Evolutionary conservation across 2,888 invertebrate genomes (phyloP).

Genomic region (Serripes groenlandicus): DNA sequence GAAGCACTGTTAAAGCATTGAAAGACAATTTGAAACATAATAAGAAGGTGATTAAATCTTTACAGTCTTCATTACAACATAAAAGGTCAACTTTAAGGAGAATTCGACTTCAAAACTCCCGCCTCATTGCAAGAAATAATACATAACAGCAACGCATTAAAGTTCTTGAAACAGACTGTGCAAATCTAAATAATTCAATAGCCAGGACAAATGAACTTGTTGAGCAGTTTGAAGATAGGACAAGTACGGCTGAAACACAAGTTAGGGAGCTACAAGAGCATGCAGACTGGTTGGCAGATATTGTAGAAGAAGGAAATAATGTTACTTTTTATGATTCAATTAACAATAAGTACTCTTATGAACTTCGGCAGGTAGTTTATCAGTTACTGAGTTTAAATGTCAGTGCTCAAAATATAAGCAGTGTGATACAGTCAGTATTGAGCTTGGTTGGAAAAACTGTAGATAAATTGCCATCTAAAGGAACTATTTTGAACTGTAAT

Average conservation of each 20-base stretch:
- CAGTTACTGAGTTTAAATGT: slow-evolving; percentile 33
- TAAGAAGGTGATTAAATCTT: neutral
- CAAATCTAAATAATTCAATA: neutral
- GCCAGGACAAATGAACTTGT: neutral
- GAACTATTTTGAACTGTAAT: slow-evolving; percentile 40
- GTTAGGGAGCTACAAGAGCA: neutral
- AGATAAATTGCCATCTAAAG: slow-evolving; percentile 41
- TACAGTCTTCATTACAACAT: no score
- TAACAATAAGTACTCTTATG: slow-evolving; percentile 28
- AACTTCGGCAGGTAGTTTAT: slow-evolving; percentile 41
- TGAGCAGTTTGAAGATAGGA: neutral
- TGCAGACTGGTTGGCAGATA: neutral
- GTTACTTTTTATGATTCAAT: slow-evolving; percentile 16
- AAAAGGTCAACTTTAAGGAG: no score
- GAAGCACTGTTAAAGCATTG: slow-evolving; percentile 2
- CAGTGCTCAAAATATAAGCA: slow-evolving; percentile 20
- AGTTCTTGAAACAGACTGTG: no score
- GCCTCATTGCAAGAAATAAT: neutral
- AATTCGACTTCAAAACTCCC: neutral
- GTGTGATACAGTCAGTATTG: slow-evolving; percentile 37
- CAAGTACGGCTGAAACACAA: neutral
- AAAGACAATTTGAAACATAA: neutral
- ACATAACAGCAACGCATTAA: neutral
- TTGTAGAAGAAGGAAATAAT: slow-evolving; percentile 17
- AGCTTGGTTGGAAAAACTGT: slow-evolving; percentile 21